Percentiles rank a stretch among this genome's conserved stretches.
Evolutionary conservation across 2,113 vertebrate genomes (phyloP).

Genomic region (Rhipidura dahli): DNA sequence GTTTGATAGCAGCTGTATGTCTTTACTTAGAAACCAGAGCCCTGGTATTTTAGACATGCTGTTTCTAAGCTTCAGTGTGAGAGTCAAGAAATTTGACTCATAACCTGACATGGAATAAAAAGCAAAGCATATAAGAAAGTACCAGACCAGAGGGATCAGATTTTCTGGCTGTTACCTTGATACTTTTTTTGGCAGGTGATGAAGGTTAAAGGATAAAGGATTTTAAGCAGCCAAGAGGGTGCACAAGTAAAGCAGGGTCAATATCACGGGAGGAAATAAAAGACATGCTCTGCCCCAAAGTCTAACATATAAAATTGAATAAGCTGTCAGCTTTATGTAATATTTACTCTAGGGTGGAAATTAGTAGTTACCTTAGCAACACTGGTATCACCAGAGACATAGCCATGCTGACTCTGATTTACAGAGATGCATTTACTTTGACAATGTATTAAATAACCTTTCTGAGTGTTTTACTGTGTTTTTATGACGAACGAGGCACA

Average conservation of each 20-base stretch:
- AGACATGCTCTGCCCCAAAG: conserved; percentile 47
- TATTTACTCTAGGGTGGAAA: conserved; percentile 71
- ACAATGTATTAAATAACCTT: conserved; percentile 33
- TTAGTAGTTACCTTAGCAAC: conserved; percentile 76
- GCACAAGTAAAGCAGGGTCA: not conserved
- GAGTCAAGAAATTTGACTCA: conserved; percentile 64
- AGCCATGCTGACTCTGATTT: conserved; percentile 54
- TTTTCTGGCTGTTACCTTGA: conserved; percentile 57
- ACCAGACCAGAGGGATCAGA: conserved; percentile 52
- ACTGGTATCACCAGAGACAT: conserved; percentile 32
- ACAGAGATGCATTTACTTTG: conserved; percentile 38
- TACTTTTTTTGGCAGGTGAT: conserved; percentile 45
- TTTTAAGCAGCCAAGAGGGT: conserved; percentile 19
- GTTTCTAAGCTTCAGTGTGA: conserved; percentile 32
- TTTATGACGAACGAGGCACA: not conserved
- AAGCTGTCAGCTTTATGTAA: conserved; percentile 63
- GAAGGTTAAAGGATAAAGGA: conserved; percentile 34
- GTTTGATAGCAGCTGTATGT: not conserved
- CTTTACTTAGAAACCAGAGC: conserved; percentile 25
- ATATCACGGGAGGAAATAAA: conserved; percentile 50
- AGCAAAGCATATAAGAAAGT: conserved; percentile 35
- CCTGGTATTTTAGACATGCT: not conserved
- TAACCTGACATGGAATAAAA: conserved; percentile 64
- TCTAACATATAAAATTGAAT: conserved; percentile 67
- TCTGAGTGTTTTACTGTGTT: conserved; percentile 15